phyloP scores from a whole-genome alignment of 1,140 invertebrate species.

The Ostrea denselamellosa region DNA sequence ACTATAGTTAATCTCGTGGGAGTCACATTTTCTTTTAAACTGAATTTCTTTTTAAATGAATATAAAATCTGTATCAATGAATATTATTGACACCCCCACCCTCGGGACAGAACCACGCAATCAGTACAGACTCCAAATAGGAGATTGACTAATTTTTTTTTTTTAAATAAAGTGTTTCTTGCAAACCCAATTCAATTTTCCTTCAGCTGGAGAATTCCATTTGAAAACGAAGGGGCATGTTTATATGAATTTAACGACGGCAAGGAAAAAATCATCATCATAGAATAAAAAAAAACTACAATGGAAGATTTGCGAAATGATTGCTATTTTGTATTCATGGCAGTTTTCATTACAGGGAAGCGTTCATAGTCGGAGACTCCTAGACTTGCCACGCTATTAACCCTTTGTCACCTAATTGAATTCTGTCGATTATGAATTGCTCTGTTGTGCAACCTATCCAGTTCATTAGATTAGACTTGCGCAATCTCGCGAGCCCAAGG shows the following conservation, averaged over 20 bases:
- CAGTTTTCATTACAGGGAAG: conserved; percentile 6
- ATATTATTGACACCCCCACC: not conserved
- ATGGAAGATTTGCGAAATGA: not conserved
- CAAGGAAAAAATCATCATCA: not conserved
- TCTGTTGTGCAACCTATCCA: conserved; percentile 22
- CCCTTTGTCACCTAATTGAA: conserved; percentile 29
- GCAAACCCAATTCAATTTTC: conserved; percentile 10
- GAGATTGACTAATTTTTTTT: not conserved
- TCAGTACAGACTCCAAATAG: not conserved
- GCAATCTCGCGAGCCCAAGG: conserved; percentile 1
- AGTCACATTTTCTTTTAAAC: too few relatives aligned
- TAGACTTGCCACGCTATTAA: conserved; percentile 3
- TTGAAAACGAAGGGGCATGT: not conserved
- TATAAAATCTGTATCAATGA: too few relatives aligned
- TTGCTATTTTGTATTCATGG: conserved; percentile 26
- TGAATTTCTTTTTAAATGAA: too few relatives aligned
- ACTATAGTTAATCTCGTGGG: too few relatives aligned
- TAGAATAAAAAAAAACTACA: not conserved
- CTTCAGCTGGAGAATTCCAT: conserved; percentile 23
- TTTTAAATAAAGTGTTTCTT: conserved; percentile 7
- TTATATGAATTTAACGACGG: conserved; percentile 34
- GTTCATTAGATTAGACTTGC: conserved; percentile 39
- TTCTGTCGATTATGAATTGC: conserved; percentile 30
- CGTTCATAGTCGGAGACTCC: not conserved
- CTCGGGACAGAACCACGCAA: not conserved